Conservation (phyloP, 1,140 invertebrate species). For the Plodia interpunctella region DNA sequence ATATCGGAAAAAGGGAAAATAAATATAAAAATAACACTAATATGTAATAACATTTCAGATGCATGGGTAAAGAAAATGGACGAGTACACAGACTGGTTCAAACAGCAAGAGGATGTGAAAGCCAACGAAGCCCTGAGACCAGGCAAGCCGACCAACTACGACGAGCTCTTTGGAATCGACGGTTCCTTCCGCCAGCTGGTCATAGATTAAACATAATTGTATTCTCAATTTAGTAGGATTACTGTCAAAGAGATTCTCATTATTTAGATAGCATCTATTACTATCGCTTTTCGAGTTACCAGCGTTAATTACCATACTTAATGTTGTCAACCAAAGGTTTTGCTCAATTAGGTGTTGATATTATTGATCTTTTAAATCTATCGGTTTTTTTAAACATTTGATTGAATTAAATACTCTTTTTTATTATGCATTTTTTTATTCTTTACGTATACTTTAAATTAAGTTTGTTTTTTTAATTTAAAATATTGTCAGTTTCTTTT, state of each 20-base stretch:
- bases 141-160: slow-evolving; percentile 79
- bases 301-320: slow-evolving; percentile 13
- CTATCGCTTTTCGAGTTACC: slow-evolving; percentile 18
- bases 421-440: slow-evolving; percentile 9
- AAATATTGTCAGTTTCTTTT: no score
- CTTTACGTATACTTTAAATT: no score
- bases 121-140: slow-evolving; percentile 86
- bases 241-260: slow-evolving; percentile 1
- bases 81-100: slow-evolving; percentile 87
- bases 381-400: slow-evolving; percentile 24
- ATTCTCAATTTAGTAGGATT: background rate
- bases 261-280: slow-evolving; percentile 8
- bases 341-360: slow-evolving; percentile 25
- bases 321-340: slow-evolving; percentile 25
- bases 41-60: no score
- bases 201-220: slow-evolving; percentile 80
- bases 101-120: slow-evolving; percentile 85
- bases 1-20: no score
- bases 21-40: no score
- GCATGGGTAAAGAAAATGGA: slow-evolving; percentile 86
- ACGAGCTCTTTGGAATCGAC: slow-evolving; percentile 89
- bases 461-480: no score
- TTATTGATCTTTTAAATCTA: slow-evolving; percentile 14
- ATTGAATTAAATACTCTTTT: slow-evolving; percentile 24
- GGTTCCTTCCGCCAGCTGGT: slow-evolving; percentile 88